These are phyloP conservation scores for Leucoraja ocellata DNA, from an alignment of 2,797 vertebrate species.

Conservation along the genomic window DNA sequence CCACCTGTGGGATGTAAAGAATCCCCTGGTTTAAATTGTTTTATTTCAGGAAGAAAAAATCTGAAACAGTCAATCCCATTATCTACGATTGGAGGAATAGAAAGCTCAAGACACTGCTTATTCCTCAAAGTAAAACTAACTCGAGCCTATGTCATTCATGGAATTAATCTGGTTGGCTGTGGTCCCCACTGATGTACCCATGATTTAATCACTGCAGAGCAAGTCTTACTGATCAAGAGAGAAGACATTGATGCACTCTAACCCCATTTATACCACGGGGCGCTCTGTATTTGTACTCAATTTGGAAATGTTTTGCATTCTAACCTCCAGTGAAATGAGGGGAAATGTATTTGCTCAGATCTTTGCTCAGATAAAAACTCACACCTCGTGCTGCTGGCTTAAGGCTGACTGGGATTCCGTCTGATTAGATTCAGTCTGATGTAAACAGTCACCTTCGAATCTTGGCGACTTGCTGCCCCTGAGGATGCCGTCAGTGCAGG, in stretches of 20 bases:
- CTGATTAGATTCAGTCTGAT: constrained; percentile 30
- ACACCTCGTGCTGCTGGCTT: neutral
- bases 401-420: neutral
- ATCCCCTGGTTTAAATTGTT: neutral
- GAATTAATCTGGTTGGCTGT: neutral
- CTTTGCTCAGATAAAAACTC: constrained; percentile 37
- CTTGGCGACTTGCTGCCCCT: constrained; percentile 24
- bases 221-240: constrained; percentile 28
- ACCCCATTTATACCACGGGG: constrained; percentile 34
- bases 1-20: neutral
- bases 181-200: constrained; percentile 7
- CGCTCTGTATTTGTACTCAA: constrained; percentile 34
- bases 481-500: constrained; percentile 15
- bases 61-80: neutral
- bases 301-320: constrained; percentile 37
- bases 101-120: neutral
- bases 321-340: constrained; percentile 7
- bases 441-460: constrained; percentile 27
- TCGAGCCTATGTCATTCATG: neutral
- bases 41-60: neutral
- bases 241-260: constrained; percentile 33
- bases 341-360: constrained; percentile 27
- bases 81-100: neutral
- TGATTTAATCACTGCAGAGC: constrained; percentile 20
- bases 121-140: neutral